Evolutionary conservation across 92 coral and sea anemone species (phyloP).

Genomic region (Bergia puertoricense): DNA sequence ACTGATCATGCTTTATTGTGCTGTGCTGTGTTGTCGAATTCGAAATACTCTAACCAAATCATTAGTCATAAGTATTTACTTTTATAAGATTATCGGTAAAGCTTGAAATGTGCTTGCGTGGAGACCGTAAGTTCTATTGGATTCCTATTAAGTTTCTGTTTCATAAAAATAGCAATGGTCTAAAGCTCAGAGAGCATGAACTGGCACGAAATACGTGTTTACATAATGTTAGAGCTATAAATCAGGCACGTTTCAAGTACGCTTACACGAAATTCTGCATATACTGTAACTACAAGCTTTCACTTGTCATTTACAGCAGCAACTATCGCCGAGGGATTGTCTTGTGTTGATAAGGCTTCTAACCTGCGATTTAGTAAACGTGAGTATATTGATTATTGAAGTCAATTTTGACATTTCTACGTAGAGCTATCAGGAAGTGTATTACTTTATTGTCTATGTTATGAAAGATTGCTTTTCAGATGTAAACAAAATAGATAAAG

Average conservation of each 20-base stretch:
- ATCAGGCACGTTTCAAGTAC: not conserved
- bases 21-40: no score
- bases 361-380: not conserved
- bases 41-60: no score
- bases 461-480: not conserved
- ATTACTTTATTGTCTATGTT: not conserved
- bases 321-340: not conserved
- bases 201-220: not conserved
- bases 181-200: not conserved
- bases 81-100: no score
- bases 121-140: no score
- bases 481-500: not conserved
- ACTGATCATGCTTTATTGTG: no score
- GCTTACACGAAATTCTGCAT: not conserved
- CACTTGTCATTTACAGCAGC: not conserved
- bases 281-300: not conserved
- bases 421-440: not conserved
- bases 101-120: no score
- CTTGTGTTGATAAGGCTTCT: not conserved
- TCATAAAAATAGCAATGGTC: no score
- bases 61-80: no score
- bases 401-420: not conserved
- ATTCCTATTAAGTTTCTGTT: no score
- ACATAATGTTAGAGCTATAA: no score
- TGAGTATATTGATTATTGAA: not conserved